Evolutionary conservation across 2,888 invertebrate genomes (phyloP).

Genomic region (Stenoptilia bipunctidactyla): DNA sequence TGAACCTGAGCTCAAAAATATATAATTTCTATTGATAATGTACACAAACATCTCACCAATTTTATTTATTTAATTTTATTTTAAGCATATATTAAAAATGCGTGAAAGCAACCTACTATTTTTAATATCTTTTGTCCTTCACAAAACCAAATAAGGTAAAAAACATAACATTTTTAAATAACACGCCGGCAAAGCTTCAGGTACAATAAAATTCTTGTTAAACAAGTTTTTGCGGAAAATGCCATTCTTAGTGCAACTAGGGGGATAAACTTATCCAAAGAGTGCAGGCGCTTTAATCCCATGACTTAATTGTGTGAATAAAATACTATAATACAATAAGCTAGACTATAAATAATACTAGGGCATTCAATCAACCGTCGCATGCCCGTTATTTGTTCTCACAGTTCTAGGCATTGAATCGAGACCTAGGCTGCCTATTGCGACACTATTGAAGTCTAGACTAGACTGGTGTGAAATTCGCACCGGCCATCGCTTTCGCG

Average conservation of each 20-base stretch:
- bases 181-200: too few species aligned
- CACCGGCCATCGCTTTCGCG: constrained; percentile 56
- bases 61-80: too few species aligned
- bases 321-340: background rate
- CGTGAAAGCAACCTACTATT: too few species aligned
- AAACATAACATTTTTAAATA: background rate
- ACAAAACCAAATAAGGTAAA: background rate
- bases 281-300: background rate
- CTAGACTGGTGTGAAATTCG: constrained; percentile 65
- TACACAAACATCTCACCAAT: too few species aligned
- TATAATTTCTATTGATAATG: too few species aligned
- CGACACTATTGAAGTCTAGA: constrained; percentile 48
- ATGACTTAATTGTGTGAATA: background rate
- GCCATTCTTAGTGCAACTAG: background rate
- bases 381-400: constrained; percentile 49
- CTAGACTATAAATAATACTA: background rate
- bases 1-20: too few species aligned
- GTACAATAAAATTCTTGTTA: background rate
- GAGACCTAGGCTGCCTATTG: constrained; percentile 34
- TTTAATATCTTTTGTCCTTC: background rate
- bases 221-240: background rate
- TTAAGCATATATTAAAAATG: too few species aligned
- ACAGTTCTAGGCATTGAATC: constrained; percentile 41
- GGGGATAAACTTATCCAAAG: background rate
- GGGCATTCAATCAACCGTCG: constrained; percentile 28